Evolutionary conservation across 2,113 vertebrate species (phyloP).

Genomic region (Mustelus asterias): DNA sequence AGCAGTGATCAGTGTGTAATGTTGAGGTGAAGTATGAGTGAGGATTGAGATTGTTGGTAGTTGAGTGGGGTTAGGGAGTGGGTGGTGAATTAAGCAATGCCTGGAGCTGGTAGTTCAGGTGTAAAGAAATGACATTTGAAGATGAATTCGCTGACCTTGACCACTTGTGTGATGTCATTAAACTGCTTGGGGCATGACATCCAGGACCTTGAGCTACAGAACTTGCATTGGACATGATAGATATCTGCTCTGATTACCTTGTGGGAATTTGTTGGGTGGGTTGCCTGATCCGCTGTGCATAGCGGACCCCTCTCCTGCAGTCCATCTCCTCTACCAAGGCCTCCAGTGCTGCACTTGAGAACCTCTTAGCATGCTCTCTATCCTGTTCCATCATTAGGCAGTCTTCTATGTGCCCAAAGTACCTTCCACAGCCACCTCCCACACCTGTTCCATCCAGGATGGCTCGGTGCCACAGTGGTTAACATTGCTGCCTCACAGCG

Average conservation of each 20-base stretch:
- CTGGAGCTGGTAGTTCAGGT: too few species aligned
- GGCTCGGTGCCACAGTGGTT: too few species aligned
- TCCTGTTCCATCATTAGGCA: neutral
- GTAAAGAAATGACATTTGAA: neutral
- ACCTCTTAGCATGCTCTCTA: neutral
- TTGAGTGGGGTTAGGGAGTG: neutral
- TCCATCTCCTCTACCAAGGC: neutral
- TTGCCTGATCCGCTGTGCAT: neutral
- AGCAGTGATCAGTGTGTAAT: neutral
- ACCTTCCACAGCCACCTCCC: neutral
- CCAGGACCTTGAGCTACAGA: neutral
- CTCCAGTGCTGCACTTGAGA: neutral
- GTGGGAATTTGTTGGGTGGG: neutral
- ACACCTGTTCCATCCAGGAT: neutral
- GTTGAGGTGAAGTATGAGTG: neutral
- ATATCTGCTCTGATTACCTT: neutral
- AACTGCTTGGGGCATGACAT: neutral
- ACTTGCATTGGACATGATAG: neutral
- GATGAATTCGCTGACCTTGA: neutral
- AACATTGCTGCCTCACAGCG: too few species aligned
- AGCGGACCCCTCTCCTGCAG: neutral
- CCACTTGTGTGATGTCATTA: neutral
- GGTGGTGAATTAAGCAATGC: neutral
- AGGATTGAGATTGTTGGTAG: neutral
- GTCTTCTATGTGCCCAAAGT: neutral